Evolutionary conservation across 2,888 invertebrate species (phyloP).

Genomic region (Pollenia griseotomentosa): DNA sequence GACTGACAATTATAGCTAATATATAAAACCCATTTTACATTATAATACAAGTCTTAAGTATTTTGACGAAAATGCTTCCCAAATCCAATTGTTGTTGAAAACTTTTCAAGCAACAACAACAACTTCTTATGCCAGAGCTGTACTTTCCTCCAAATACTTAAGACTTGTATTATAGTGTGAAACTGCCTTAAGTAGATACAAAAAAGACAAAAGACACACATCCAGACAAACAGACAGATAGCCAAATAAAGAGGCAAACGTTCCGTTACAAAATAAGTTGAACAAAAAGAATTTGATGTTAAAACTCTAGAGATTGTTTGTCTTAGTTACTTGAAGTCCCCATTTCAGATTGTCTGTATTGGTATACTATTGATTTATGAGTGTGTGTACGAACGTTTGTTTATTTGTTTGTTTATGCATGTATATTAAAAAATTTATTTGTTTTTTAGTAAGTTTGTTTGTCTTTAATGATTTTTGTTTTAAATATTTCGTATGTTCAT

Average conservation of each 20-base stretch:
- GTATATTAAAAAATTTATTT: background rate
- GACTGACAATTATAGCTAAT: background rate
- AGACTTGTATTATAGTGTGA: too few relatives aligned
- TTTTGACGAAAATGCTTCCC: too few relatives aligned
- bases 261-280: background rate
- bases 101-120: too few relatives aligned
- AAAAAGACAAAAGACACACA: background rate
- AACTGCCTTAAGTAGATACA: too few relatives aligned
- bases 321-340: background rate
- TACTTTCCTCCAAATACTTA: too few relatives aligned
- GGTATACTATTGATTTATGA: background rate
- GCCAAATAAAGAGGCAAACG: background rate
- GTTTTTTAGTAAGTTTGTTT: slow-evolving; percentile 6
- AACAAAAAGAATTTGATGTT: slow-evolving; percentile 19
- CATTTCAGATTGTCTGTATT: background rate
- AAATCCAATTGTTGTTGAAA: too few relatives aligned
- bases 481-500: background rate
- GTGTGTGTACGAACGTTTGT: background rate
- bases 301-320: slow-evolving; percentile 29
- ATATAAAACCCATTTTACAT: too few relatives aligned
- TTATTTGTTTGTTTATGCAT: background rate
- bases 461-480: slow-evolving; percentile 2
- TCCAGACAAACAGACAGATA: background rate
- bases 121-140: too few relatives aligned
- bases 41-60: too few relatives aligned